These are phyloP conservation scores for Chrysodeixis includens DNA, from an alignment of 2,888 invertebrate genomes.

Conservation along the genomic window DNA sequence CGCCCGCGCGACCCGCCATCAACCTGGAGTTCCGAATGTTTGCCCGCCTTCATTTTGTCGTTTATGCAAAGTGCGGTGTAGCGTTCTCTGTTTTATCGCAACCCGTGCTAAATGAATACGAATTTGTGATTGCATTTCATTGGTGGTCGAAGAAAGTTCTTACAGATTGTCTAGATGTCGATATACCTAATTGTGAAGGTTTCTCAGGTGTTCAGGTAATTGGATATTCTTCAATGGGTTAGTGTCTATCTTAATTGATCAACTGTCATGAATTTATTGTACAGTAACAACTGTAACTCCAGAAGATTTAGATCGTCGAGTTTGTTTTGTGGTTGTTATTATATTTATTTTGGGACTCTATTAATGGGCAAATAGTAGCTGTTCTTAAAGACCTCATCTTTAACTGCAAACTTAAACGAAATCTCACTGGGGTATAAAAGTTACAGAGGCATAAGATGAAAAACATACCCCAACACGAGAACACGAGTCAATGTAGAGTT, in stretches of 20 bases:
- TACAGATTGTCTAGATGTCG: not conserved
- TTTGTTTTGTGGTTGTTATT: no score
- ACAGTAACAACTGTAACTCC: no score
- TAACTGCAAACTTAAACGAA: no score
- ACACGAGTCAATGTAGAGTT: not conserved
- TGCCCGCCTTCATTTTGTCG: conserved; percentile 17
- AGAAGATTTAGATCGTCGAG: no score
- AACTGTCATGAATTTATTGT: no score
- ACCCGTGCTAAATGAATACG: conserved; percentile 16
- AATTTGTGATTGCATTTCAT: conserved; percentile 8
- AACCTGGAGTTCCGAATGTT: conserved; percentile 30
- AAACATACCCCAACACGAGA: not conserved
- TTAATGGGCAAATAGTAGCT: no score
- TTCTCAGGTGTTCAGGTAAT: not conserved
- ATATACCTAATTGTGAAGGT: no score
- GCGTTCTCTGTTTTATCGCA: conserved; percentile 24
- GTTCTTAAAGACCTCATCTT: no score
- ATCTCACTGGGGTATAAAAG: not conserved
- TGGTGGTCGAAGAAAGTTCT: not conserved
- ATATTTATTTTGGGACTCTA: no score
- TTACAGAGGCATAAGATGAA: not conserved
- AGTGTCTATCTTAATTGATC: no score
- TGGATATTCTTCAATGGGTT: no score
- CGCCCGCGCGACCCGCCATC: conserved; percentile 24
- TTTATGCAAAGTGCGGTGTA: conserved; percentile 45